Conservation (phyloP, 2,888 invertebrate species). For the Lepidocyrtinus sp. region DNA sequence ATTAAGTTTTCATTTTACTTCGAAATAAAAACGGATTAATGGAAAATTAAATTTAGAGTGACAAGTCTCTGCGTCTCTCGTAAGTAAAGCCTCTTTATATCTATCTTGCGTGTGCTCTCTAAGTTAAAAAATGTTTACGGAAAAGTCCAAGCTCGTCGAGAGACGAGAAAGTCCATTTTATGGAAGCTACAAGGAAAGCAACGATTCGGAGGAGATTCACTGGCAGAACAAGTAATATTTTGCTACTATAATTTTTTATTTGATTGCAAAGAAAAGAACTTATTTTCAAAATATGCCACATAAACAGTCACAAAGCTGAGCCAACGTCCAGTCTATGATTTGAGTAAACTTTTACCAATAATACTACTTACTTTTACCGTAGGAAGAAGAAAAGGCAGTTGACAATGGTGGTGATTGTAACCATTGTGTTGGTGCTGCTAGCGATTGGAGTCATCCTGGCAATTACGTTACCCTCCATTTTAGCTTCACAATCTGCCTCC, state of each 20-base stretch:
- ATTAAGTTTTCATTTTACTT: no score
- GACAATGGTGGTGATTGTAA: slow-evolving; percentile 65
- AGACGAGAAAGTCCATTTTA: slow-evolving; percentile 69
- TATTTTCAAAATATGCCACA: not conserved
- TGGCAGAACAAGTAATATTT: slow-evolving; percentile 68
- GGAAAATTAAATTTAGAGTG: no score
- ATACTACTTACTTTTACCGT: no score
- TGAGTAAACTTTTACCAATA: no score
- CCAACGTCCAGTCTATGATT: no score
- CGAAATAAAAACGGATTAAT: no score
- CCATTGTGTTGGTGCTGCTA: slow-evolving; percentile 62
- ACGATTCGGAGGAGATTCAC: slow-evolving; percentile 67
- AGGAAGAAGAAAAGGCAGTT: slow-evolving; percentile 69
- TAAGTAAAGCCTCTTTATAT: no score
- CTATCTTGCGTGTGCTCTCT: no score
- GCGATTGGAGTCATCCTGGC: slow-evolving; percentile 67
- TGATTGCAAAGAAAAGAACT: slow-evolving; percentile 11
- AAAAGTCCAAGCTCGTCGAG: slow-evolving; percentile 68
- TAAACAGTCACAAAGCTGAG: not conserved
- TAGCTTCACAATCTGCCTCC: slow-evolving; percentile 40
- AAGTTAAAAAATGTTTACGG: slow-evolving; percentile 68
- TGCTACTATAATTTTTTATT: not conserved
- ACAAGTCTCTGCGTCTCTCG: no score
- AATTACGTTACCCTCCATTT: slow-evolving; percentile 65
- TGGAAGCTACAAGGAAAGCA: slow-evolving; percentile 69